Conservation (phyloP, 2,113 vertebrate species). For the Tympanuchus pallidicinctus region DNA sequence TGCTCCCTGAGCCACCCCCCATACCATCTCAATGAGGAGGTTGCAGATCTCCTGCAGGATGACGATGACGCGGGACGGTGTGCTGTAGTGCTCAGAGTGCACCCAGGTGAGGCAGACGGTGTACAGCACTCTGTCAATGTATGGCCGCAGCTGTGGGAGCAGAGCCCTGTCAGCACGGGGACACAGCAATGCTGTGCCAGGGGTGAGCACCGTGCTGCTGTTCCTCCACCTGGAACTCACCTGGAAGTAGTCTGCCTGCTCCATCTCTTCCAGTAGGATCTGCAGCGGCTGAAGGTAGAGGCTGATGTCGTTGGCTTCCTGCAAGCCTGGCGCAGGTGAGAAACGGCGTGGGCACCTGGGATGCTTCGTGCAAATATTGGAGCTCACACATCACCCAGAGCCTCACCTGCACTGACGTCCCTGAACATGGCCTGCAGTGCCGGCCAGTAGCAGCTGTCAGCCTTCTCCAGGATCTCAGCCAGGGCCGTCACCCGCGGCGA, state of each 20-base stretch:
- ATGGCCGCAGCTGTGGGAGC: slow-evolving; percentile 68
- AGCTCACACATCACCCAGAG: accelerated
- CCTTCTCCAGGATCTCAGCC: slow-evolving; percentile 67
- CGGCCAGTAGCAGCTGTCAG: slow-evolving; percentile 79
- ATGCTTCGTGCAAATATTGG: neutral
- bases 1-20: neutral
- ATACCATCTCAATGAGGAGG: slow-evolving; percentile 82
- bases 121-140: slow-evolving; percentile 68
- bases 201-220: no score
- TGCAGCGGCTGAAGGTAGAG: slow-evolving; percentile 75
- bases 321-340: slow-evolving; percentile 68
- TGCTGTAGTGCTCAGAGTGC: slow-evolving; percentile 75
- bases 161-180: accelerated
- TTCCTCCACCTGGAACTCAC: neutral
- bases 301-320: slow-evolving; percentile 77
- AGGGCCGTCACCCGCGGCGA: slow-evolving; percentile 73
- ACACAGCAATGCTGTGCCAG: no score
- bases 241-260: slow-evolving; percentile 71
- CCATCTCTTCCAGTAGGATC: slow-evolving; percentile 73
- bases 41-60: slow-evolving; percentile 85
- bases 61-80: slow-evolving; percentile 63
- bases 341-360: accelerated
- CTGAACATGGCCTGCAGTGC: slow-evolving; percentile 69
- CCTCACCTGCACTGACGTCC: slow-evolving; percentile 67
- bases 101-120: slow-evolving; percentile 74